Base-by-base conservation (phyloP, 64 coral and sea anemone genomes). In the Stichodactyla helianthus region DNA sequence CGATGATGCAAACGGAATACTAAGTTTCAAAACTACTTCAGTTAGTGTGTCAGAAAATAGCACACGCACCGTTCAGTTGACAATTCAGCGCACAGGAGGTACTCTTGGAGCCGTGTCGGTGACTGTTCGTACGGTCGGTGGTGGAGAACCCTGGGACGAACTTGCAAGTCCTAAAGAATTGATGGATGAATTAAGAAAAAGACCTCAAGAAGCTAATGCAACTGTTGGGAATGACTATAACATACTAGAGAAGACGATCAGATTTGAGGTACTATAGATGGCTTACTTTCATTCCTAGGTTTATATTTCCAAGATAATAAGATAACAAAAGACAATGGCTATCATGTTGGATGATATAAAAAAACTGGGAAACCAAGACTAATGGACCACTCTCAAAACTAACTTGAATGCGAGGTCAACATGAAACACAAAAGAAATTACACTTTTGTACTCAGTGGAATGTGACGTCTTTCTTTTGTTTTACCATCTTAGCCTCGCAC, bases 91-190 rank as follows among this genome's bases (percentile, higher is more conserved):
- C 8, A 95, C 90, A 55, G 87, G 84, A 58, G 96, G 96, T 7
- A 99, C 96, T 8, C 84, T 95, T 76, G 96, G 96, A 71, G 64
- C 51, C 44, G 93, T 99, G 22, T 83, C 87, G 35, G 96, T 95
- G 82, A 57, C 90, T 55, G 96, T 99, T 25, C 89, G 96, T 68
- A 88, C 89, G 13, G 86, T 99, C 0, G 96, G 96, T 31, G 96
- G 96, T 16, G 96, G 96, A 4, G 96, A 99, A 63, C 15, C 81
- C 0, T 99, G 93, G 93, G 86, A 74, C 65, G 57, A 79, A 44
- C 15, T 28, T 9, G 82, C 86, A 3, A 86, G 80, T 51, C 82
- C 90, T 0, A 91, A 79, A 79, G 82, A 91, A 5, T 79, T 96
- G 55, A 61, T n/a, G 51, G 68, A 92, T 25, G 87, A 86, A 20